Evolutionary conservation across 2,113 vertebrate genomes (phyloP).

Genomic region (Corvus moneduloides): DNA sequence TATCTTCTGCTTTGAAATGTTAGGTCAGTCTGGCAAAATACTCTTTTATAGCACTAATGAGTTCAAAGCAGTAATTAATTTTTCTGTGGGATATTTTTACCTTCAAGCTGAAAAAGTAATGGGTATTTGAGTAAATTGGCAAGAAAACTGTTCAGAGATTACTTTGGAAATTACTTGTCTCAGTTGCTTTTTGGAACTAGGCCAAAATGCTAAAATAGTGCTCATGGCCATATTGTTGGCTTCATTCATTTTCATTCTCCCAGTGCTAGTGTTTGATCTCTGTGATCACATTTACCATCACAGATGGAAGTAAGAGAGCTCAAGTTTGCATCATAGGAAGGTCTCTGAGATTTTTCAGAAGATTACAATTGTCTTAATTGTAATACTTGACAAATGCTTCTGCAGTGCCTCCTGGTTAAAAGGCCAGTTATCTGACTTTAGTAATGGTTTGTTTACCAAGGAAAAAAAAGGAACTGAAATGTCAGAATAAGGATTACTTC

Average conservation of each 20-base stretch:
- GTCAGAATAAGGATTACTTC: not conserved
- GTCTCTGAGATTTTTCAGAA: not conserved
- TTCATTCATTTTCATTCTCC: not conserved
- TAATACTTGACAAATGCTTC: conserved; percentile 40
- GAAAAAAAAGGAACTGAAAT: not conserved
- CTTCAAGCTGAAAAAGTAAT: conserved; percentile 45
- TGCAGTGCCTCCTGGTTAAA: not conserved
- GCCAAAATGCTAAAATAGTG: conserved; percentile 41
- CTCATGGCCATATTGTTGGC: conserved; percentile 23
- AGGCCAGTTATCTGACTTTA: not conserved
- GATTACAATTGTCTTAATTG: not conserved
- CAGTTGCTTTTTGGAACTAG: conserved; percentile 52
- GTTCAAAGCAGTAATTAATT: conserved; percentile 53
- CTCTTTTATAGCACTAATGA: not conserved
- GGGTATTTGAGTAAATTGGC: conserved; percentile 54
- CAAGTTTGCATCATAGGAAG: not conserved
- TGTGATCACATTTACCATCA: not conserved
- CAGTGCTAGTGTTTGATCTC: not conserved
- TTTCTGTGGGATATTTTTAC: conserved; percentile 17
- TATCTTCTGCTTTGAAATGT: conserved; percentile 33
- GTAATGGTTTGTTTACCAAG: not conserved
- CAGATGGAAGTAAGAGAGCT: not conserved
- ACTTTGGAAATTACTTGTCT: conserved; percentile 24
- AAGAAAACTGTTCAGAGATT: conserved; percentile 36
- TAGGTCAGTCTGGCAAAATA: not conserved